Evolutionary conservation across 2,888 invertebrate species (phyloP).

Genomic region (Galerucella calmariensis): DNA sequence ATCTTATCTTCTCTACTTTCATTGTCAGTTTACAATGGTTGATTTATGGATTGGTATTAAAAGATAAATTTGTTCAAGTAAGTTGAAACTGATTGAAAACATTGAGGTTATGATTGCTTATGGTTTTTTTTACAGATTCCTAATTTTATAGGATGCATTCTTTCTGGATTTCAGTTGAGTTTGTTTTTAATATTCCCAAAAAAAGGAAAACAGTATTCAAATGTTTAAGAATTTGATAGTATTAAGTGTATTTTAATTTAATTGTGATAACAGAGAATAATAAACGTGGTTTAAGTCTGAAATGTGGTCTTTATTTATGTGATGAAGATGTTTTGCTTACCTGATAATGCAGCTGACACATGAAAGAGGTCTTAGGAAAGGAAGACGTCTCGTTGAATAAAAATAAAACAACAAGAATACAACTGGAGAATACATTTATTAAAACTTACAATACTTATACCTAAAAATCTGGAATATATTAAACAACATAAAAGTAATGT

Average conservation of each 20-base stretch:
- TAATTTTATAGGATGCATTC: slow-evolving; percentile 80
- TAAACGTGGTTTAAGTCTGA: neutral
- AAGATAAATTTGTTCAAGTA: slow-evolving; percentile 85
- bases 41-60: slow-evolving; percentile 81
- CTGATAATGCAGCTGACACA: too few species aligned
- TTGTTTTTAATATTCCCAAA: slow-evolving; percentile 81
- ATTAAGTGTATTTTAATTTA: slow-evolving; percentile 3
- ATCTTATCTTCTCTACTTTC: slow-evolving; percentile 85
- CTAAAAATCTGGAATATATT: slow-evolving; percentile 48
- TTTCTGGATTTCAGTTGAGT: slow-evolving; percentile 80
- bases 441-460: slow-evolving; percentile 54
- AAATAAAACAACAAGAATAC: slow-evolving; percentile 21
- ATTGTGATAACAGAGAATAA: neutral
- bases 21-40: slow-evolving; percentile 87
- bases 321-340: too few species aligned
- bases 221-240: slow-evolving; percentile 32
- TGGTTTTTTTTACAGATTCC: slow-evolving; percentile 71
- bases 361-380: neutral
- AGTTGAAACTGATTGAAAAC: slow-evolving; percentile 44
- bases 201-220: slow-evolving; percentile 49
- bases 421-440: slow-evolving; percentile 53
- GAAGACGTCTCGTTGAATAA: neutral
- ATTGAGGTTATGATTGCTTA: neutral
- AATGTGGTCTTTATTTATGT: slow-evolving; percentile 3
- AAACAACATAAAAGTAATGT: slow-evolving; percentile 48